phyloP scores from a whole-genome alignment of 2,888 invertebrate species.

The Epinotia nisella region DNA sequence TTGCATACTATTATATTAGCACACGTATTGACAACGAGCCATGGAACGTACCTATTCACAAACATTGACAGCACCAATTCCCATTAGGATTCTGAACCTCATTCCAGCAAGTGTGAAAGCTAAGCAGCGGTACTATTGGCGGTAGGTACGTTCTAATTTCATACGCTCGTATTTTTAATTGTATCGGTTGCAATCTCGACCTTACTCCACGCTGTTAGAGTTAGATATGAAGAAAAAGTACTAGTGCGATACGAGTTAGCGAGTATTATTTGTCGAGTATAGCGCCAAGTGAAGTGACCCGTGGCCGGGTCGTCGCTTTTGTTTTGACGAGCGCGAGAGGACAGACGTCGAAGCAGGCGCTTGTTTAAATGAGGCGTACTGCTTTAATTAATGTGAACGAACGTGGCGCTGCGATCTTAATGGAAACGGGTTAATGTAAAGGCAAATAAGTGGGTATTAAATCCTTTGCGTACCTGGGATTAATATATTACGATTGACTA shows the following conservation, averaged over 20 bases:
- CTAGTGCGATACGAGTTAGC: conserved; percentile 8
- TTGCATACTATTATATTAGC: background rate
- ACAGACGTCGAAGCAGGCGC: conserved; percentile 52
- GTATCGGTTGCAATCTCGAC: background rate
- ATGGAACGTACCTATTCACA: conserved; percentile 8
- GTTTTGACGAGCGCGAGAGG: conserved; percentile 53
- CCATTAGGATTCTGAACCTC: conserved; percentile 33
- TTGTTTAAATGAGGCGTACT: conserved; percentile 41
- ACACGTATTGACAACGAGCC: background rate
- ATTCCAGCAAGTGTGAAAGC: conserved; percentile 31
- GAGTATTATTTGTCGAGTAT: background rate
- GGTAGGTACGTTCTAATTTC: background rate
- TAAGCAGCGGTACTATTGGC: conserved; percentile 15
- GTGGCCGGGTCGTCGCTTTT: conserved; percentile 52
- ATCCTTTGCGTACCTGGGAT: background rate
- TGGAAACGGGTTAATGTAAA: conserved; percentile 2
- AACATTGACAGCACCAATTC: conserved; percentile 25
- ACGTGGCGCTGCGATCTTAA: conserved; percentile 15
- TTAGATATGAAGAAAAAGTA: background rate
- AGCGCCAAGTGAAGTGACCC: conserved; percentile 47
- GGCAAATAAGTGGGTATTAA: background rate
- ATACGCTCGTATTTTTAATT: background rate
- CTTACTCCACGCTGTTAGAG: background rate
- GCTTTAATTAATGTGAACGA: conserved; percentile 43
- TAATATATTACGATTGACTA: background rate